Evolutionary conservation across 2,888 invertebrate genomes (phyloP), one percentile per base, ranked within the genome.

Genomic region (Thymelicus lineola): DNA sequence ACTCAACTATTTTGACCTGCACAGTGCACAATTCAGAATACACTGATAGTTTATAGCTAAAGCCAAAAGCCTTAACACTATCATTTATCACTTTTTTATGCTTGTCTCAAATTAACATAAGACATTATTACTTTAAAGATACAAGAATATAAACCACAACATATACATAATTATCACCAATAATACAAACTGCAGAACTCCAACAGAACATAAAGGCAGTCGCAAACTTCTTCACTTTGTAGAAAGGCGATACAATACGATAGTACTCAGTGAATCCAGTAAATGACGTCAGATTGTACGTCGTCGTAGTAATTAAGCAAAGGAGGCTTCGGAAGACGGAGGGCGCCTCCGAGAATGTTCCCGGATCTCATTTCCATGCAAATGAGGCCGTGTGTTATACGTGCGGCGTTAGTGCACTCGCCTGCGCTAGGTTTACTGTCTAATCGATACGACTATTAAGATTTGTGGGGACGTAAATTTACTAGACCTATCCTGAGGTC

Each of bases 361-460:
- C 81, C 82, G 81, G 86, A 87, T 86, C 91, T 93, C 90, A 91
- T 93, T 91, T 93, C 89, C 91, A 93, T 93, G 93, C 88, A 93
- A 93, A 93, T 93, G 90, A 91, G 89, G 84, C 82, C 80, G 85
- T 84, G 86, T 84, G 85, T 86, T 86, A 88, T 86, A 86, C 84
- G 82, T 82, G 80, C 76, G 79, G 76, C 75, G 78, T 78, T 80
- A 82, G 84, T 82, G 79, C 80, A 77, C 78, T 76, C 59, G 55
- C 55, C 35, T 57, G 53, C 61, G 50, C 59, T 50, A 36, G 59
- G 50, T 48, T 66, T 66, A 59, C 35, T 48, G 38, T 59, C 38
- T 66, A 45, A 59, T 61, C 61, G 45, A 61, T 61, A 48, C n/a
- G 35, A 61, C 28, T 57, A 36, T 57, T 57, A 61, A 28, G 28